Evolutionary conservation across 2,797 vertebrate genomes (phyloP).

Genomic region (Poeciliopsis infans): DNA sequence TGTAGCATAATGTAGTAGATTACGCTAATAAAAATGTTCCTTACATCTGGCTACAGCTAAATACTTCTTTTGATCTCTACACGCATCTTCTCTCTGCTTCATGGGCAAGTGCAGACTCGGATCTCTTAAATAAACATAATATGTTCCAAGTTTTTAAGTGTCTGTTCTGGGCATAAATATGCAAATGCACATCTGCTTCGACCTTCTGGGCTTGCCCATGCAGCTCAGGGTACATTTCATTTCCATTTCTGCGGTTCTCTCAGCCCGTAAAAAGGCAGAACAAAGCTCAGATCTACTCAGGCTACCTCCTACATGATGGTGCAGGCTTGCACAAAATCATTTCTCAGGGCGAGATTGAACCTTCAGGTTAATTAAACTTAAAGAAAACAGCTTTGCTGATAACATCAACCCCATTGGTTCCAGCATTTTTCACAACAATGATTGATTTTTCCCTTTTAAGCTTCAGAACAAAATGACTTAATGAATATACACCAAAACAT

Average conservation of each 20-base stretch:
- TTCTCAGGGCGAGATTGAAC: background rate
- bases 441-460: slow-evolving; percentile 6
- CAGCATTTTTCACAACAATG: background rate
- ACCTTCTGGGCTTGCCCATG: slow-evolving; percentile 23
- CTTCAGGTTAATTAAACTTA: background rate
- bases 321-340: slow-evolving; percentile 4
- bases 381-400: slow-evolving; percentile 8
- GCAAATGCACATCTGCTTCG: slow-evolving; percentile 1
- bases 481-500: background rate
- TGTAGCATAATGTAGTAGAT: background rate
- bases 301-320: background rate
- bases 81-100: background rate
- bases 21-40: background rate
- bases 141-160: background rate
- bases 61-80: background rate
- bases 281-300: background rate
- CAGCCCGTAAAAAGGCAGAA: background rate
- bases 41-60: background rate
- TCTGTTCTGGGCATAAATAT: slow-evolving; percentile 3
- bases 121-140: slow-evolving; percentile 1
- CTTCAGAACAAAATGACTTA: background rate
- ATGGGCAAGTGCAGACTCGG: slow-evolving; percentile 10
- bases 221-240: slow-evolving; percentile 19
- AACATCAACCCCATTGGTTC: background rate
- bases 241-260: slow-evolving; percentile 12